Conservation (phyloP, 2,888 invertebrate species). For the Pycnomerus fuliginosus region DNA sequence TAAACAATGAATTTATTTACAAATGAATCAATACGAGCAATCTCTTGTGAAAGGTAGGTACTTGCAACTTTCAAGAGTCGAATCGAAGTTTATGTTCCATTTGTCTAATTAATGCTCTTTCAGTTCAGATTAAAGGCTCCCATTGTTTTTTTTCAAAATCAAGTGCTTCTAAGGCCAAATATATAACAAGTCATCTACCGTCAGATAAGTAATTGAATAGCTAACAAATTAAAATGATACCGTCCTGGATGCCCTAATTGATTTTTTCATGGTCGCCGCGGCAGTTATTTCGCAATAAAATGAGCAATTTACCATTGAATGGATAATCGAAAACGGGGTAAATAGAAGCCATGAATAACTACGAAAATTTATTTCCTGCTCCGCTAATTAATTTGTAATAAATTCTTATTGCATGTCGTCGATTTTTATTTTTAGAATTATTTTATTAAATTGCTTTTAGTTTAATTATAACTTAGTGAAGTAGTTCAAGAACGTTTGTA, state of each 20-base stretch:
- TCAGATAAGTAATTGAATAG: too few species aligned
- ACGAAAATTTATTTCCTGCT: too few species aligned
- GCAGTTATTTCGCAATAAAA: not conserved
- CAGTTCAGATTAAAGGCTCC: constrained; percentile 2
- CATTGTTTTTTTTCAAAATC: not conserved
- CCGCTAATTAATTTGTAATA: too few species aligned
- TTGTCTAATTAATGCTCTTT: constrained; percentile 7
- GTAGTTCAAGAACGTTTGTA: too few species aligned
- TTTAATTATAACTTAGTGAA: too few species aligned
- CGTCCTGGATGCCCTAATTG: not conserved
- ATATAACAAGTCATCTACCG: not conserved
- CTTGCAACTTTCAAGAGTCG: constrained; percentile 6
- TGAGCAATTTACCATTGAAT: not conserved
- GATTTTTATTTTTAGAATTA: too few species aligned
- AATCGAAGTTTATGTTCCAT: constrained; percentile 3
- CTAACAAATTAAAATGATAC: too few species aligned
- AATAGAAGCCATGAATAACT: too few species aligned
- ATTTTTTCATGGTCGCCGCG: not conserved
- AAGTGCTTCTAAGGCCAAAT: not conserved
- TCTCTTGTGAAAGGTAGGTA: constrained; percentile 11
- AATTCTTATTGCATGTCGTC: too few species aligned
- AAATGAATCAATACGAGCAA: constrained; percentile 9
- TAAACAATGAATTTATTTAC: not conserved
- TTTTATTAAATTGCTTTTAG: too few species aligned
- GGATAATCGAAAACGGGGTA: too few species aligned